Percentiles rank a stretch among this genome's conserved stretches.
Conservation (phyloP, 2,888 invertebrate species). For the Endomychus coccineus region DNA sequence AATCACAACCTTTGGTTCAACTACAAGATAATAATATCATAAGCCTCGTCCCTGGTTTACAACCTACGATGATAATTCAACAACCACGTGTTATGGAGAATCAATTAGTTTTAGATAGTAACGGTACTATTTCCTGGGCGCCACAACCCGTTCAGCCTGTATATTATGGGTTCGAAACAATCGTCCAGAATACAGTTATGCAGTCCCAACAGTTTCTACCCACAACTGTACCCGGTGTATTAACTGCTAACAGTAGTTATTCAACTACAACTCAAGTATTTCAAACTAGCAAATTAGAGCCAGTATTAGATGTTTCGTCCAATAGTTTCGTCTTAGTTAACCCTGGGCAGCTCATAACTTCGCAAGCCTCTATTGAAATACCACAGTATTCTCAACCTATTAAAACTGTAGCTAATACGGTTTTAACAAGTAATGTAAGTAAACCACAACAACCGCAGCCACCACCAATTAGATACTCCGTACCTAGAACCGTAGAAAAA, state of each 20-base stretch:
- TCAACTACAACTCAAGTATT: constrained; percentile 79
- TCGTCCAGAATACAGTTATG: constrained; percentile 83
- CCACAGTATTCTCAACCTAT: constrained; percentile 37
- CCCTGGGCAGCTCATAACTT: constrained; percentile 35
- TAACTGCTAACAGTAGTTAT: constrained; percentile 75
- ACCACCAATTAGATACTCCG: constrained; percentile 28
- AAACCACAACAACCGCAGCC: constrained; percentile 24
- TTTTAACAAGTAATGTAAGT: constrained; percentile 12
- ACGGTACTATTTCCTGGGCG: constrained; percentile 40
- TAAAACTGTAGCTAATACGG: constrained; percentile 14
- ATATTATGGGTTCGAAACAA: constrained; percentile 77
- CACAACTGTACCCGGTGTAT: constrained; percentile 70
- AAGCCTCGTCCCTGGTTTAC: constrained; percentile 37
- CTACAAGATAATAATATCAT: constrained; percentile 43
- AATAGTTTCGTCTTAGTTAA: constrained; percentile 62
- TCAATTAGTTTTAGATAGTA: constrained; percentile 39
- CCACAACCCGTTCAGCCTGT: constrained; percentile 61
- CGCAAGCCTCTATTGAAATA: constrained; percentile 38
- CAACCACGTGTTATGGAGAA: constrained; percentile 38
- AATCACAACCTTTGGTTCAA: constrained; percentile 42
- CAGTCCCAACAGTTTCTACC: constrained; percentile 82
- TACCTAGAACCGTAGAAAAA: constrained; percentile 15
- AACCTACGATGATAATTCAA: constrained; percentile 39
- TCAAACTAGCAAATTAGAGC: constrained; percentile 79
- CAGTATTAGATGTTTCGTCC: constrained; percentile 67